Conservation (phyloP, 92 coral and sea anemone species). For the Diadumene lineata region DNA sequence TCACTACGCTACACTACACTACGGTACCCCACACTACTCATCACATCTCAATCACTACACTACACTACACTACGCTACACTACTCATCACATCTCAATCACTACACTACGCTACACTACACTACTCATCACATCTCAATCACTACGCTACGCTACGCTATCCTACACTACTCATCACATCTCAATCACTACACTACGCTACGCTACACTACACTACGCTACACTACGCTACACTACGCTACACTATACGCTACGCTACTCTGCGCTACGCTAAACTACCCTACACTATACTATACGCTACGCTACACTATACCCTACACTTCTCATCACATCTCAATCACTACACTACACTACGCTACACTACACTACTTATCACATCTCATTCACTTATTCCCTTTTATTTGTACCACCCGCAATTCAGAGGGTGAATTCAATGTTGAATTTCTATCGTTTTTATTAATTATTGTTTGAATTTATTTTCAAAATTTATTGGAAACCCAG, state of each 20-base stretch:
- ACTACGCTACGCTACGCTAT: background rate
- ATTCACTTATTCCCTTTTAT: no score
- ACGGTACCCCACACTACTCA: background rate
- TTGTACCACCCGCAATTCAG: no score
- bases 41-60: background rate
- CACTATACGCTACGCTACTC: background rate
- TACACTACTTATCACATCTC: no score
- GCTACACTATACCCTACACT: background rate
- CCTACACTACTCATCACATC: background rate
- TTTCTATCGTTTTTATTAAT: no score
- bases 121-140: background rate
- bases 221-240: background rate
- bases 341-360: conserved; percentile 10
- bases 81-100: background rate
- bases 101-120: background rate
- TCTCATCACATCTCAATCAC: background rate
- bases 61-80: background rate
- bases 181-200: background rate
- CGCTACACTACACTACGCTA: background rate
- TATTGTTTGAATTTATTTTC: no score
- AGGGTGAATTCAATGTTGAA: no score
- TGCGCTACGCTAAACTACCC: background rate
- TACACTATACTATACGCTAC: background rate
- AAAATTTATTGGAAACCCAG: no score
- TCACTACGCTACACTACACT: background rate